These are phyloP conservation scores for Choristoneura fumiferana DNA, from an alignment of 1,140 invertebrate species.

Conservation along the genomic window DNA sequence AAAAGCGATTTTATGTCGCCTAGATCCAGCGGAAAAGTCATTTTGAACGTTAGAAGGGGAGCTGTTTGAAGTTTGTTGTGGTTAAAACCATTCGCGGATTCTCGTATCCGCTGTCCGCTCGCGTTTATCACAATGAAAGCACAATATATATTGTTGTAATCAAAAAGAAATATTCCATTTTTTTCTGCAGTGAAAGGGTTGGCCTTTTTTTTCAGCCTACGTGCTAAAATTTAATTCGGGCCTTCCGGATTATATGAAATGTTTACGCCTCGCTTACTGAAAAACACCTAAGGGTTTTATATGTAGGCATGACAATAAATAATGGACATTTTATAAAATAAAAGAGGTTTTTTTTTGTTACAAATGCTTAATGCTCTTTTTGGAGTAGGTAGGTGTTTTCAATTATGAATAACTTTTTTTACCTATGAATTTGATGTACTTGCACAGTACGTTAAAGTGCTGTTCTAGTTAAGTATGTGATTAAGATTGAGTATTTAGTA, in stretches of 20 bases:
- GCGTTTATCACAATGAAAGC: slow-evolving; percentile 31
- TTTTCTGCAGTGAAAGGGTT: slow-evolving; percentile 61
- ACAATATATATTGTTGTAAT: slow-evolving; percentile 77
- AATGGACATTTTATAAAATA: not conserved
- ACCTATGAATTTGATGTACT: no score
- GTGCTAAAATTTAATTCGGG: slow-evolving; percentile 75
- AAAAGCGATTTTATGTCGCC: no score
- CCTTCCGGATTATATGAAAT: slow-evolving; percentile 71
- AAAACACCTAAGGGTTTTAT: slow-evolving; percentile 15
- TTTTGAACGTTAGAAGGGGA: no score
- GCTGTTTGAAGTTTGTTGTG: no score
- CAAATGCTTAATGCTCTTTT: slow-evolving; percentile 1
- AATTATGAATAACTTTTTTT: not conserved
- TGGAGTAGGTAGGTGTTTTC: slow-evolving; percentile 3
- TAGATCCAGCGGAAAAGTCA: no score
- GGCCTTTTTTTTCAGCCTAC: slow-evolving; percentile 55
- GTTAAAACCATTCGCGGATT: no score
- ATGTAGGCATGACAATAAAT: slow-evolving; percentile 12
- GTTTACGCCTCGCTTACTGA: slow-evolving; percentile 27
- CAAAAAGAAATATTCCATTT: slow-evolving; percentile 77
- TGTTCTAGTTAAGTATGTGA: no score
- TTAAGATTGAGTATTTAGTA: no score
- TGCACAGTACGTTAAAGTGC: no score
- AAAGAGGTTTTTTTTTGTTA: slow-evolving; percentile 4
- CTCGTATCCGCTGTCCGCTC: no score